A percentile compares a stretch with the other conserved stretches of the same genome.
Evolutionary conservation across 2,888 invertebrate genomes (phyloP).

Genomic region (Eilema sororculum): DNA sequence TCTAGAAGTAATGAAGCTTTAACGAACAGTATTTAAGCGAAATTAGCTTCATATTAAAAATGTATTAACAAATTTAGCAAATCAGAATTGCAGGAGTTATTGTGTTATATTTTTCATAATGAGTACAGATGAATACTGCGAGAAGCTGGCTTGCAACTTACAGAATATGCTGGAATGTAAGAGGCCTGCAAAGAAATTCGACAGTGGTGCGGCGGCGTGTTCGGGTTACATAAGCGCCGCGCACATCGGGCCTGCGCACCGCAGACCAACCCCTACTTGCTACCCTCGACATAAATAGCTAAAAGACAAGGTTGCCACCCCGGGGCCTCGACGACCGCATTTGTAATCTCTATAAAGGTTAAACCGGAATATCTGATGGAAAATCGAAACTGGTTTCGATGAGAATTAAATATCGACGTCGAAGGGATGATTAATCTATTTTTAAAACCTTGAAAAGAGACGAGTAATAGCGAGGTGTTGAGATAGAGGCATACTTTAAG

Average conservation of each 20-base stretch:
- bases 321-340: slow-evolving; percentile 80
- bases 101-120: not conserved
- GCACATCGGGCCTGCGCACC: slow-evolving; percentile 77
- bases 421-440: slow-evolving; percentile 53
- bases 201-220: slow-evolving; percentile 61
- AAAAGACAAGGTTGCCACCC: slow-evolving; percentile 86
- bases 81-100: not conserved
- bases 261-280: slow-evolving; percentile 71
- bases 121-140: not conserved
- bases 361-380: slow-evolving; percentile 81
- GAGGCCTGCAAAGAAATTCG: slow-evolving; percentile 52
- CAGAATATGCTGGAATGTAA: slow-evolving; percentile 39
- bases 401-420: slow-evolving; percentile 63
- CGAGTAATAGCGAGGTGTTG: slow-evolving; percentile 15
- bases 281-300: slow-evolving; percentile 86
- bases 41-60: slow-evolving; percentile 27
- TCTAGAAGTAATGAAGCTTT: slow-evolving; percentile 53
- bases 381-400: slow-evolving; percentile 75
- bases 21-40: slow-evolving; percentile 45
- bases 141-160: slow-evolving; percentile 23
- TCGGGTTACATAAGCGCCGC: slow-evolving; percentile 80
- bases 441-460: slow-evolving; percentile 40
- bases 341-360: slow-evolving; percentile 85
- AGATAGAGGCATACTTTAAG: not conserved
- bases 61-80: slow-evolving; percentile 16